These are phyloP conservation scores for Peromyscus aztecus DNA, from an alignment of 2,797 vertebrate species.

Conservation along the genomic window DNA sequence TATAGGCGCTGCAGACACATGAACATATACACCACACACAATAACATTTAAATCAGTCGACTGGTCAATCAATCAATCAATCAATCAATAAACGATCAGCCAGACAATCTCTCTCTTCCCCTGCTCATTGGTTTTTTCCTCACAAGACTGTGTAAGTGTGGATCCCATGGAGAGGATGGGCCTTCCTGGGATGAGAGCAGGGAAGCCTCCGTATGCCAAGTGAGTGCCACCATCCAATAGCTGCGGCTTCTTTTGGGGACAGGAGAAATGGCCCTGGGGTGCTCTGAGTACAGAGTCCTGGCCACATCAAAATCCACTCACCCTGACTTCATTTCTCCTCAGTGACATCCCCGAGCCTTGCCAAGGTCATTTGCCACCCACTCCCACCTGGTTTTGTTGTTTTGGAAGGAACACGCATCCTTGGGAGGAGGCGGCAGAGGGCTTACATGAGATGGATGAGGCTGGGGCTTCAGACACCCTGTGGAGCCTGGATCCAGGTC, in stretches of 20 bases:
- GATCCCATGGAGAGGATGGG: not conserved
- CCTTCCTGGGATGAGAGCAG: not conserved
- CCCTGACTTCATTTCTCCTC: not conserved
- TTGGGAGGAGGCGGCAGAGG: not conserved
- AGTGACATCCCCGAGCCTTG: not conserved
- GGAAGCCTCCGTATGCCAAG: not conserved
- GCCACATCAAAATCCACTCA: not conserved
- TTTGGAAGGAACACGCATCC: not conserved
- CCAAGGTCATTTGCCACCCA: rapidly evolving
- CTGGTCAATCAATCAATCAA: not conserved
- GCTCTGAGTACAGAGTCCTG: not conserved
- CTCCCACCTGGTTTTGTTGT: not conserved
- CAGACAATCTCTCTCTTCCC: not conserved
- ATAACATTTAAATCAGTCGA: too few relatives aligned
- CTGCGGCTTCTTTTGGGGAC: not conserved
- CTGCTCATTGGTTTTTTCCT: not conserved
- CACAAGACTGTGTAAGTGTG: not conserved
- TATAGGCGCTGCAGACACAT: not conserved
- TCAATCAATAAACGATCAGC: not conserved
- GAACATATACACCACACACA: not conserved
- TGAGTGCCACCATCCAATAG: not conserved
- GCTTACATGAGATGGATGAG: not conserved
- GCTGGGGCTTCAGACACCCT: rapidly evolving
- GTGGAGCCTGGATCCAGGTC: not conserved
- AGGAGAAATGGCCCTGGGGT: not conserved